Conservation (phyloP, 2,888 invertebrate genomes). For the Drosophila mimetica region DNA sequence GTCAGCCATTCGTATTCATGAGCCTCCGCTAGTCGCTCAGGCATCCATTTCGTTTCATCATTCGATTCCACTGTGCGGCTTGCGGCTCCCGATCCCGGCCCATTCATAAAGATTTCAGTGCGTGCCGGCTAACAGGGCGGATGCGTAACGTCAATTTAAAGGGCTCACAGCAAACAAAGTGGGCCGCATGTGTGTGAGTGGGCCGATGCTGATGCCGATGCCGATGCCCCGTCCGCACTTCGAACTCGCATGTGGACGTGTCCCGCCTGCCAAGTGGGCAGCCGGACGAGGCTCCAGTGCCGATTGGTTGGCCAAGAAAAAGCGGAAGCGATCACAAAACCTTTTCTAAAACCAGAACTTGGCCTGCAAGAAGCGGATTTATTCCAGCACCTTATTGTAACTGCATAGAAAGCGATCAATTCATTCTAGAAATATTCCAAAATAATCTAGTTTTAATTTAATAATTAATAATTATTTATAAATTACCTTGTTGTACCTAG, state of each 20-base stretch:
- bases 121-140: conserved; percentile 41
- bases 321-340: not conserved
- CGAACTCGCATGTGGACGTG: conserved; percentile 51
- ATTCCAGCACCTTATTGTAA: too few relatives aligned
- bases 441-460: too few relatives aligned
- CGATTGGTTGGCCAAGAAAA: not conserved
- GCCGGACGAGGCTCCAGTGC: not conserved
- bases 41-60: not conserved
- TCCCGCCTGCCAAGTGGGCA: conserved; percentile 54
- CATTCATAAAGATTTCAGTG: conserved; percentile 54
- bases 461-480: too few relatives aligned
- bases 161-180: conserved; percentile 46
- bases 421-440: too few relatives aligned
- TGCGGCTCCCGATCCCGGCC: too few relatives aligned
- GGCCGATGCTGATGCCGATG: conserved; percentile 2
- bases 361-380: too few relatives aligned
- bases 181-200: conserved; percentile 5
- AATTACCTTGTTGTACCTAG: too few relatives aligned
- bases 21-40: too few relatives aligned
- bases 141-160: conserved; percentile 66
- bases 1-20: not conserved
- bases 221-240: not conserved
- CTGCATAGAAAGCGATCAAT: too few relatives aligned
- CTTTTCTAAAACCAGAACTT: not conserved
- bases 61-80: conserved; percentile 19